phyloP scores from a whole-genome alignment of 2,113 vertebrate species.

The Rhagologus leucostigma region DNA sequence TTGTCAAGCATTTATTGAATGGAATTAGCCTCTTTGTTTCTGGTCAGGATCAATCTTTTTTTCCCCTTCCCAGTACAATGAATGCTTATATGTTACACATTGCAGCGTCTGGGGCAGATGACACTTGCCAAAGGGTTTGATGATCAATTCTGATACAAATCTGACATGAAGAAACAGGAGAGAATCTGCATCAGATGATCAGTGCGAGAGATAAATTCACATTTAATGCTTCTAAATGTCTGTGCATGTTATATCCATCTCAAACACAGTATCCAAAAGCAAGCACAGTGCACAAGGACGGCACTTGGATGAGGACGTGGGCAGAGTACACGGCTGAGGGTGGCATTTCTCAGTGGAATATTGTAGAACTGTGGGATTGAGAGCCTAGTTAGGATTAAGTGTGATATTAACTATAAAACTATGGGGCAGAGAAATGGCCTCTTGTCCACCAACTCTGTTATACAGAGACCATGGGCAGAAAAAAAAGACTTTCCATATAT shows the following conservation, averaged over 20 bases:
- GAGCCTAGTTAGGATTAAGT: background rate
- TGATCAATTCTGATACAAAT: slow-evolving; percentile 70
- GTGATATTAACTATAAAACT: background rate
- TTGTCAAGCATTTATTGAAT: slow-evolving; percentile 51
- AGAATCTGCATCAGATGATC: slow-evolving; percentile 46
- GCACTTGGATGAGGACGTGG: background rate
- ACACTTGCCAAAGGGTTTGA: slow-evolving; percentile 60
- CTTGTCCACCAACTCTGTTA: background rate
- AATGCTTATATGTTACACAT: slow-evolving; percentile 31
- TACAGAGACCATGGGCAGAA: background rate
- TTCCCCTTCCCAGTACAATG: slow-evolving; percentile 22
- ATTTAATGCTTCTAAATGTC: background rate
- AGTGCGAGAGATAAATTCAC: background rate
- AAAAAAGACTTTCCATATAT: background rate
- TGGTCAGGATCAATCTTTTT: slow-evolving; percentile 16
- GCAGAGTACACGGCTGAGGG: background rate
- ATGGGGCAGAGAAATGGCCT: background rate
- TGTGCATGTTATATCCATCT: background rate
- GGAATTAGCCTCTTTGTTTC: slow-evolving; percentile 52
- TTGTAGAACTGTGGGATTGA: background rate
- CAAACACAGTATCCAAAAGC: background rate
- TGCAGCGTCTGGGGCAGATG: slow-evolving; percentile 48
- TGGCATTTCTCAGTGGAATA: background rate
- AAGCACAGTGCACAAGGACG: background rate
- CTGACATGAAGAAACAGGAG: slow-evolving; percentile 48